Evolutionary conservation across 2,797 vertebrate species (phyloP), one percentile per base, ranked within the genome.

Genomic region (Gambusia yucatana): DNA sequence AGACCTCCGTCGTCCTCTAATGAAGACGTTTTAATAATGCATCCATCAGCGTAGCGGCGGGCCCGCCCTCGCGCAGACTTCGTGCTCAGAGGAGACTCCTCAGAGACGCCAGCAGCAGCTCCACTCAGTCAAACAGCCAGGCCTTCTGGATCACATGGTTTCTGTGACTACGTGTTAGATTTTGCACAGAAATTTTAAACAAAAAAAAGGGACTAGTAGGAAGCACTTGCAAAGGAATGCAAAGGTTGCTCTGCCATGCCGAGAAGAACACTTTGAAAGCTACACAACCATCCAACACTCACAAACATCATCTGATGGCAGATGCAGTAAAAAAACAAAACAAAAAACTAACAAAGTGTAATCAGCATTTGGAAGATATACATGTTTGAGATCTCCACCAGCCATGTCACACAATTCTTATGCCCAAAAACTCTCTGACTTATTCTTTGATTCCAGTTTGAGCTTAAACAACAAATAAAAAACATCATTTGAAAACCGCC

Each of bases 11-110:
- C 81, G 47, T 77, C 80, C 73, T 78, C 59, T 41, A 78, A 75
- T 72, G 79, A 78, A 76, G 86, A 78, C 1, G 76, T 75, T 85
- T 91, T 91, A 92, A 90, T 92, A 92, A 93, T 88, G 83, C n/a
- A 91, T 92, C 67, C 3, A 30, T 83, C 76, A 79, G 90, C 46
- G 17, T 55, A 1, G 6, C 3, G 50, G 79, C 73, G 79, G 79
- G 3, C 46, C 79, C 50, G 61, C 75, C 30, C 48, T 77, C 75
- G 4, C 43, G 39, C 72, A 83, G 77, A 83, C 83, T 59, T 77
- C 36, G 28, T 47, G 1, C 77, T 83, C 82, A 28, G 79, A 20
- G 52, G 6, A 77, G 79, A 79, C 77, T 88, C 86, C 84, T 83
- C 84, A 0, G 80, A 82, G 85, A 81, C 72, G 33, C 67, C 73